These are phyloP conservation scores for Drosophila acutilabella DNA, from an alignment of 2,888 invertebrate species.

Conservation along the genomic window DNA sequence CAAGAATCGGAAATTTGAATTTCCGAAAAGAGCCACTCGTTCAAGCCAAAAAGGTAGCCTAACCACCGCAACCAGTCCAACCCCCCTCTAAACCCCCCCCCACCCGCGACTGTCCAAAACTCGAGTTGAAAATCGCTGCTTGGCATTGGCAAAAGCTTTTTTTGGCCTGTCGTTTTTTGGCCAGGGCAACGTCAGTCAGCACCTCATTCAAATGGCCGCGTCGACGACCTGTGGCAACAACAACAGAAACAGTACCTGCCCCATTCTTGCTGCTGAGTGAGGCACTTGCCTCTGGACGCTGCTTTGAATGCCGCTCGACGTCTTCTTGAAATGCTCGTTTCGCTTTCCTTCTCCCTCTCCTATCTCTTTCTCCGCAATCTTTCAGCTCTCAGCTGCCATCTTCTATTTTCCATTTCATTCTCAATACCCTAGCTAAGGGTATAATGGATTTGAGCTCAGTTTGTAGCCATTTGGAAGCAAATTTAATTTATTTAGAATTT, in stretches of 20 bases:
- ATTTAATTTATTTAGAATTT: no score
- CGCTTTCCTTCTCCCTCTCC: conserved; percentile 25
- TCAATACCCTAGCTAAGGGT: not conserved
- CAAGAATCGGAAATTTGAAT: conserved; percentile 84
- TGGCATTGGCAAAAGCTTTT: conserved; percentile 58
- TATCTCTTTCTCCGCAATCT: not conserved
- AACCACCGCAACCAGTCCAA: conserved; percentile 46
- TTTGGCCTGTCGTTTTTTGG: conserved; percentile 38
- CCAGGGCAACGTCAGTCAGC: conserved; percentile 68
- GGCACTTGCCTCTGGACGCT: conserved; percentile 69
- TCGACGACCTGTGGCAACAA: conserved; percentile 51
- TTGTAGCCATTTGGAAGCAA: not conserved
- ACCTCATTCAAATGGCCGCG: conserved; percentile 79
- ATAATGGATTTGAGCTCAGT: not conserved
- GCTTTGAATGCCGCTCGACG: conserved; percentile 68
- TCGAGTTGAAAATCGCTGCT: conserved; percentile 72
- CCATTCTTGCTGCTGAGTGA: conserved; percentile 51
- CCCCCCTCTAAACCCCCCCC: not conserved
- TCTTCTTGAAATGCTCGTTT: conserved; percentile 76
- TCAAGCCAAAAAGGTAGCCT: conserved; percentile 58
- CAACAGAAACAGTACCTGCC: conserved; percentile 23
- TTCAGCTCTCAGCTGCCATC: not conserved
- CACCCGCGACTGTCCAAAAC: conserved; percentile 40
- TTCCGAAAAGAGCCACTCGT: conserved; percentile 84
- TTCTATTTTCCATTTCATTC: conserved; percentile 1